Evolutionary conservation across 2,797 vertebrate genomes (phyloP).

Genomic region (Amazona ochrocephala): DNA sequence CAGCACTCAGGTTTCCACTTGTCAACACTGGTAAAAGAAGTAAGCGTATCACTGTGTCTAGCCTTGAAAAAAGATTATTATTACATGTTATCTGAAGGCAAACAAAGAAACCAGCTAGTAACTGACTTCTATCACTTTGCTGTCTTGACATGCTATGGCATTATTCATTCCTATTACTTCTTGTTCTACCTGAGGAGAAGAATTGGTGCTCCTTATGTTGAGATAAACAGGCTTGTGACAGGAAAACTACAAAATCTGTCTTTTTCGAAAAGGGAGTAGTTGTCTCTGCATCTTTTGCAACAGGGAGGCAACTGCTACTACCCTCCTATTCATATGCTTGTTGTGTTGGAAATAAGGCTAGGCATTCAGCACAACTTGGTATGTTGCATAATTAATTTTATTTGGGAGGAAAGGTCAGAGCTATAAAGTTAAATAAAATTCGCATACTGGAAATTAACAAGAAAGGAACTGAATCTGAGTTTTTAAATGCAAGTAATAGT

Average conservation of each 20-base stretch:
- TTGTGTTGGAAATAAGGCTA: background rate
- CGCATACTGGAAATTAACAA: background rate
- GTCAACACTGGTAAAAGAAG: background rate
- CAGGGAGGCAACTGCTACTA: background rate
- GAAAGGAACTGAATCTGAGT: background rate
- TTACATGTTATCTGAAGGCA: background rate
- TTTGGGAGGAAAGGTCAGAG: background rate
- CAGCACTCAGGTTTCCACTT: background rate
- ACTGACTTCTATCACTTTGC: background rate
- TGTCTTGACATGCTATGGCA: background rate
- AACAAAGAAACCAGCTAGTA: background rate
- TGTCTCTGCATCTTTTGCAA: background rate
- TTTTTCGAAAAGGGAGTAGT: background rate
- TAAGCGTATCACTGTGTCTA: background rate
- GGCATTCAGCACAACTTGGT: background rate
- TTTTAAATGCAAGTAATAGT: background rate
- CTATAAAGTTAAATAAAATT: background rate
- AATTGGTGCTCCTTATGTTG: background rate
- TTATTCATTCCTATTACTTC: background rate
- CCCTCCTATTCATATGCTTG: fast-evolving
- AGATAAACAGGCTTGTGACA: background rate
- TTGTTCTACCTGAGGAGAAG: background rate
- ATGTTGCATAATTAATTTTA: background rate
- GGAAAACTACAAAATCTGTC: background rate
- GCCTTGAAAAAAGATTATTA: background rate